These are phyloP conservation scores for Diacarnus erythraeanus DNA, from an alignment of 37 sponge, comb jelly and placozoan genomes.

Conservation along the genomic window DNA sequence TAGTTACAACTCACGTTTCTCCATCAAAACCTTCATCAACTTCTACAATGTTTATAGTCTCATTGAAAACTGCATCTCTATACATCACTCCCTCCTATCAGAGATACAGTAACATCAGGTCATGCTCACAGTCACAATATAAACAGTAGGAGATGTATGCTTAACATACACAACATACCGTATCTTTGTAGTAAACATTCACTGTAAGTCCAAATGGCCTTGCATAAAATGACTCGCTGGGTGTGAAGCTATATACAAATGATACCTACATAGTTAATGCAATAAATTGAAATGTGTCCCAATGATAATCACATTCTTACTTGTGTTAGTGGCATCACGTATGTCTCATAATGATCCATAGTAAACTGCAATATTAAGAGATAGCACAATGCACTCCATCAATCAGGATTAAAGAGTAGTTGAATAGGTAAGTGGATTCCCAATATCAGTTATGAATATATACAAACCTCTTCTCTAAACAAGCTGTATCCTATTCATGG, in stretches of 20 bases:
- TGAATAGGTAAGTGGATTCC: too few species aligned
- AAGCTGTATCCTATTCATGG: too few species aligned
- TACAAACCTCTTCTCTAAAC: too few species aligned
- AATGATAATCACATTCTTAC: conserved; percentile 9
- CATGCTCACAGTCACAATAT: neutral
- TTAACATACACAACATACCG: conserved; percentile 65
- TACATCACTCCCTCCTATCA: conserved; percentile 72
- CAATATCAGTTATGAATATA: too few species aligned
- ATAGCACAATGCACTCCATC: neutral
- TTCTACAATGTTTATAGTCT: conserved; percentile 90
- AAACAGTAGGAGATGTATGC: neutral
- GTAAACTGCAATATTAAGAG: conserved; percentile 49
- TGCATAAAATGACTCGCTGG: conserved; percentile 80
- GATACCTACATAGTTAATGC: conserved; percentile 41
- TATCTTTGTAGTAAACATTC: conserved; percentile 72
- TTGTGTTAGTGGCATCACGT: conserved; percentile 59
- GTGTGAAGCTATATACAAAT: conserved; percentile 67
- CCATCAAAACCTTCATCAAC: conserved; percentile 91
- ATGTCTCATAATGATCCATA: conserved; percentile 45
- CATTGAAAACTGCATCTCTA: conserved; percentile 91
- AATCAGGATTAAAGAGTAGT: neutral
- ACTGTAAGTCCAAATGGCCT: conserved; percentile 74
- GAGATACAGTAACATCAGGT: neutral
- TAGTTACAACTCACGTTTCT: conserved; percentile 68
- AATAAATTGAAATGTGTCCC: neutral